Conservation (phyloP, 2,113 vertebrate species). For the Hemichromis elongatus region DNA sequence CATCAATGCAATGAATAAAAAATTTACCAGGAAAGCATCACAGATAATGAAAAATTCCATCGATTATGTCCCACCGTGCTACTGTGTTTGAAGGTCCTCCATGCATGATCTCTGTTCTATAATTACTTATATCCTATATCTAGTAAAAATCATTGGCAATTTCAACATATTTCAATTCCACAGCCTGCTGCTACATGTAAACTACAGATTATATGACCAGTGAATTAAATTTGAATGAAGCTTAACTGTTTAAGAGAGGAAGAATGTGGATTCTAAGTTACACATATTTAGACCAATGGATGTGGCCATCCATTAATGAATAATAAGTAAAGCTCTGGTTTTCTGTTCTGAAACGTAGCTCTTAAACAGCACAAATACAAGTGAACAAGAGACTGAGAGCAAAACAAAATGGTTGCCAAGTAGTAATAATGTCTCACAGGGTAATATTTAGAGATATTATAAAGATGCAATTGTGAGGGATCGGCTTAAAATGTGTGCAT, state of each 20-base stretch:
- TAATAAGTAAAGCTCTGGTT: not conserved
- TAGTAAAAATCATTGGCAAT: not conserved
- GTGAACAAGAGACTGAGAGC: not conserved
- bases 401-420: not conserved
- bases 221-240: not conserved
- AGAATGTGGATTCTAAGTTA: fast-evolving
- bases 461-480: not conserved
- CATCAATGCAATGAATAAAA: no score
- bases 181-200: not conserved
- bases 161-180: not conserved
- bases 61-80: not conserved
- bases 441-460: not conserved
- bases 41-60: fast-evolving
- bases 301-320: not conserved
- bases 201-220: not conserved
- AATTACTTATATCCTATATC: not conserved
- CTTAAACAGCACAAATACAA: not conserved
- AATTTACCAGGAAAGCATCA: no score
- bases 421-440: not conserved
- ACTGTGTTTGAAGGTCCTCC: not conserved
- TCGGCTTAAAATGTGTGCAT: not conserved
- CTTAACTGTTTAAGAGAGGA: not conserved
- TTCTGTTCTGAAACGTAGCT: not conserved
- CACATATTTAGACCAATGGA: not conserved
- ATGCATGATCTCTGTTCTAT: not conserved